Conservation (phyloP, 2,888 invertebrate genomes). For the Anarsia innoxiella region DNA sequence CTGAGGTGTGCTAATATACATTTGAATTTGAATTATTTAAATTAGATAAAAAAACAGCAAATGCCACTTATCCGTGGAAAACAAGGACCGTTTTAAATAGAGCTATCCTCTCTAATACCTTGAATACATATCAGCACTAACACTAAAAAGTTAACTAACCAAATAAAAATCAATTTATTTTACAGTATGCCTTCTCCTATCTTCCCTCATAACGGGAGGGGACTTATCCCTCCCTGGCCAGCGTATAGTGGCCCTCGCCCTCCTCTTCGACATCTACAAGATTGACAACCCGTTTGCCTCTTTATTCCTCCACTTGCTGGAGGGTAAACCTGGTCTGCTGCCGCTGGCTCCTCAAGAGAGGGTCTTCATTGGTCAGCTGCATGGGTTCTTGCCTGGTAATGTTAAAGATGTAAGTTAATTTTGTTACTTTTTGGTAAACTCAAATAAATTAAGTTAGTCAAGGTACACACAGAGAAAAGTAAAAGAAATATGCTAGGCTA, state of each 20-base stretch:
- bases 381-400: constrained; percentile 79
- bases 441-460: too few species aligned
- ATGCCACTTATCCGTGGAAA: too few species aligned
- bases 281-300: constrained; percentile 62
- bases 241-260: constrained; percentile 57
- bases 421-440: too few species aligned
- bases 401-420: constrained; percentile 83
- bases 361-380: constrained; percentile 81
- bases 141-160: not conserved
- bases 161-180: too few species aligned
- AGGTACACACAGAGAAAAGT: too few species aligned
- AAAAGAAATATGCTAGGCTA: too few species aligned
- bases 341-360: constrained; percentile 77
- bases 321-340: constrained; percentile 53
- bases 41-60: too few species aligned
- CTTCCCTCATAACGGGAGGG: constrained; percentile 61
- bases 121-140: too few species aligned
- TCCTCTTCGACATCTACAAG: constrained; percentile 62
- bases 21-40: too few species aligned
- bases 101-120: too few species aligned
- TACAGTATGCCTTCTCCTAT: constrained; percentile 62
- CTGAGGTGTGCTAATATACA: too few species aligned
- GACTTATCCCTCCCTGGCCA: constrained; percentile 65
- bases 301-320: constrained; percentile 55
- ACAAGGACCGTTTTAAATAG: too few species aligned